Conservation (phyloP, 1,140 invertebrate genomes). For the Aplysia californica region DNA sequence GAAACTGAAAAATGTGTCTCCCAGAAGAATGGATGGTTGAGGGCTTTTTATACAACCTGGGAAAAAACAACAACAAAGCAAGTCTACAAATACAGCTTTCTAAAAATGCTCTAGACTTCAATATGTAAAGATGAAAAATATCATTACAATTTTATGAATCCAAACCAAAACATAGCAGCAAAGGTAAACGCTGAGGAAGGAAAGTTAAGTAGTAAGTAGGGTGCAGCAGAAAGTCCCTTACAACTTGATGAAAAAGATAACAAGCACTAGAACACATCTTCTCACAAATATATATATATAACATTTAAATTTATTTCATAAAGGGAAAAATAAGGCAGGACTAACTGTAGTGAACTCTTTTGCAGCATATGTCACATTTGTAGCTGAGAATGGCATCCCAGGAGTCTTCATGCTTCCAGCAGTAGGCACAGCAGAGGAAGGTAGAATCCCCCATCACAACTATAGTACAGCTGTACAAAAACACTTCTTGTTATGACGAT, state of each 20-base stretch:
- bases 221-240: background rate
- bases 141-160: background rate
- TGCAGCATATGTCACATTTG: constrained; percentile 6
- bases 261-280: background rate
- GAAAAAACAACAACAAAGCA: background rate
- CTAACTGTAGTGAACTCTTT: constrained; percentile 13
- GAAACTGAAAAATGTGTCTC: constrained; percentile 83
- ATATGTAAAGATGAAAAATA: background rate
- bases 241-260: background rate
- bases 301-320: background rate
- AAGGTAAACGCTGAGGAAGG: too few species aligned
- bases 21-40: constrained; percentile 74
- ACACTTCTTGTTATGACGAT: too few species aligned
- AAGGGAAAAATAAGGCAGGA: background rate
- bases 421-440: constrained; percentile 11
- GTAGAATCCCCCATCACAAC: background rate
- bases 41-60: constrained; percentile 65
- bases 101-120: background rate
- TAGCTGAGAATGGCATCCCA: constrained; percentile 6
- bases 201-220: too few species aligned
- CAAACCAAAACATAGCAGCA: background rate
- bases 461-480: too few species aligned
- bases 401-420: background rate
- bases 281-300: background rate
- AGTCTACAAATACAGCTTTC: background rate